Evolutionary conservation across 2,797 vertebrate genomes (phyloP), one percentile per base, ranked within the genome.

Genomic region (Tenualosa ilisha): DNA sequence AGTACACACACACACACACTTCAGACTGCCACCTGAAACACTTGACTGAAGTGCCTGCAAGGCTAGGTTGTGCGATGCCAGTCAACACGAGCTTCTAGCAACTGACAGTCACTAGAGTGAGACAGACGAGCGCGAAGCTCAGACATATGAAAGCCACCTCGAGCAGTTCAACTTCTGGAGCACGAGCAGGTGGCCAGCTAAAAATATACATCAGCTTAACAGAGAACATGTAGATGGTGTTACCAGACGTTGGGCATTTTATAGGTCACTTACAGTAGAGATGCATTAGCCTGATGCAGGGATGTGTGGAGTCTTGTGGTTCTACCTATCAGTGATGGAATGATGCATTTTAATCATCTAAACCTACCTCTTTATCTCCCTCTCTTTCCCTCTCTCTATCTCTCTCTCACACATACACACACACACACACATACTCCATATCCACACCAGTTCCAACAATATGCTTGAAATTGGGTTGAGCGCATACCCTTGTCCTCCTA

Each of bases 381-480:
- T 43, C 4, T 79, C 37, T 79, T 5, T 79, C 13, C 46, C 17
- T n/a, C 13, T 43, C 31, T 75, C 15, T 75, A 4, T 79, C 68
- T 20, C 15, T 6, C 15, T 43, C 72, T 8, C 17, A 22, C 17
- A 8, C 37, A 46, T 40, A 22, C 72, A 75, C 31, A 75, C 31
- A 75, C 68, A 75, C 31, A 17, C 24, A 40, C 68, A 75, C 68
- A 43, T 22, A 63, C 13, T n/a, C 61, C 7, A 2, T 51, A 9
- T 63, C 7, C 72, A 79, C 72, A 79, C 40, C 72, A 22, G 72
- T 79, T 79, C 72, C 72, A 79, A 46, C 72, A 79, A 79, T 79
- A 79, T 46, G 72, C 40, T 79, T 79, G 72, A 46, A 79, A 79
- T 79, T 79, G 40, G 72, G 72, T 79, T 79, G 72, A 79, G 72